Evolutionary conservation across 1,140 invertebrate genomes (phyloP).

Genomic region (Diorhabda elongata): DNA sequence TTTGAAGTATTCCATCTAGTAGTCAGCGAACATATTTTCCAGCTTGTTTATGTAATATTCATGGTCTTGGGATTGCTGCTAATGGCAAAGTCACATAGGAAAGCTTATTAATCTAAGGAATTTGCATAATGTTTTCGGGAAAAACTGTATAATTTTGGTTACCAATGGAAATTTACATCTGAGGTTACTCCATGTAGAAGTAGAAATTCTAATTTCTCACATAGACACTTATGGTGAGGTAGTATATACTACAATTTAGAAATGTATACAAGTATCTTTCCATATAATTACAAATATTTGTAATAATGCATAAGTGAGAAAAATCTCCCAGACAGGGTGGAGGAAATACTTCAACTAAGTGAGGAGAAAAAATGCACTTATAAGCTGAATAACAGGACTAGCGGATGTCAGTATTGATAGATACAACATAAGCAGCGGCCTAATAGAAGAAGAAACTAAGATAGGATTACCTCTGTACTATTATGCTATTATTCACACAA

Average conservation of each 20-base stretch:
- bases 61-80: not conserved
- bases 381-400: too few relatives aligned
- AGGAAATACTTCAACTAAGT: not conserved
- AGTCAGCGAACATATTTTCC: not conserved
- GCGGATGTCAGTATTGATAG: too few relatives aligned
- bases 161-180: not conserved
- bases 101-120: not conserved
- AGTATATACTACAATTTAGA: not conserved
- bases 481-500: too few relatives aligned
- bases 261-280: not conserved
- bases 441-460: too few relatives aligned
- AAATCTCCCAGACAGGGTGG: not conserved
- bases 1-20: too few relatives aligned
- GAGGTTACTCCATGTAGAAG: not conserved
- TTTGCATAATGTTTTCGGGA: not conserved
- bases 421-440: too few relatives aligned
- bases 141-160: not conserved
- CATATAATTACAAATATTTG: not conserved
- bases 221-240: not conserved
- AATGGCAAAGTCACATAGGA: slow-evolving; percentile 1
- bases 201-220: not conserved
- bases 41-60: not conserved
- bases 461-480: too few relatives aligned
- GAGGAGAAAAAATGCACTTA: not conserved
- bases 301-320: not conserved